These are phyloP conservation scores for Acanthopagrus latus DNA, from an alignment of 2,797 vertebrate genomes.

Conservation along the genomic window DNA sequence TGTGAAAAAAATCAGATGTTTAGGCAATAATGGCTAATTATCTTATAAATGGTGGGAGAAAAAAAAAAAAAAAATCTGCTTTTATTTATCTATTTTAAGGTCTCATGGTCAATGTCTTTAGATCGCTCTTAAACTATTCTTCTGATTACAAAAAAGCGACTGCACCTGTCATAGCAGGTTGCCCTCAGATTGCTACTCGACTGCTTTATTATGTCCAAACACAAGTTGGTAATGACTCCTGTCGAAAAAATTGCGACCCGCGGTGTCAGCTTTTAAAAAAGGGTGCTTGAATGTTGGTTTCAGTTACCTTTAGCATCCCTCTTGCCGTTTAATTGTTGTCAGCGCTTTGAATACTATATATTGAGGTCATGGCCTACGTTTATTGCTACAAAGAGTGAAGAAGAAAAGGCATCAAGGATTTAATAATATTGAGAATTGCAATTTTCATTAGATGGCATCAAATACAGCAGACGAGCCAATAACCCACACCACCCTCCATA, in stretches of 20 bases:
- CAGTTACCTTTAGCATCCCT: background rate
- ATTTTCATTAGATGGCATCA: constrained; percentile 44
- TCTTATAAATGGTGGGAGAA: constrained; percentile 1
- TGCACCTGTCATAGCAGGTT: background rate
- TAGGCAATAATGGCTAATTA: constrained; percentile 13
- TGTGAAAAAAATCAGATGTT: constrained; percentile 39
- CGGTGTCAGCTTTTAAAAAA: background rate
- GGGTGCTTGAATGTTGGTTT: constrained; percentile 3
- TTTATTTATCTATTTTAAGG: background rate
- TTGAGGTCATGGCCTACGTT: constrained; percentile 14
- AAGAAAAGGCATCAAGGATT: constrained; percentile 18
- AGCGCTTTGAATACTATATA: background rate
- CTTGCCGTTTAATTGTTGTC: background rate
- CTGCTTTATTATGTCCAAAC: background rate
- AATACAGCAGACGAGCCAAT: constrained; percentile 32
- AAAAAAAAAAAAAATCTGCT: constrained; percentile 6
- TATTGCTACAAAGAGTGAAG: constrained; percentile 24
- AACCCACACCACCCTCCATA: constrained; percentile 9
- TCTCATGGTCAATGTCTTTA: background rate
- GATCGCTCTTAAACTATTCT: background rate
- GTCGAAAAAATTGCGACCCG: background rate
- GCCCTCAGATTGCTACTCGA: background rate
- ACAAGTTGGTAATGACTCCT: background rate
- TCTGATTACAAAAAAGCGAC: background rate
- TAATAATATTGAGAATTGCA: constrained; percentile 38